phyloP scores from a whole-genome alignment of 2,888 invertebrate species.

The Endomychus coccineus region DNA sequence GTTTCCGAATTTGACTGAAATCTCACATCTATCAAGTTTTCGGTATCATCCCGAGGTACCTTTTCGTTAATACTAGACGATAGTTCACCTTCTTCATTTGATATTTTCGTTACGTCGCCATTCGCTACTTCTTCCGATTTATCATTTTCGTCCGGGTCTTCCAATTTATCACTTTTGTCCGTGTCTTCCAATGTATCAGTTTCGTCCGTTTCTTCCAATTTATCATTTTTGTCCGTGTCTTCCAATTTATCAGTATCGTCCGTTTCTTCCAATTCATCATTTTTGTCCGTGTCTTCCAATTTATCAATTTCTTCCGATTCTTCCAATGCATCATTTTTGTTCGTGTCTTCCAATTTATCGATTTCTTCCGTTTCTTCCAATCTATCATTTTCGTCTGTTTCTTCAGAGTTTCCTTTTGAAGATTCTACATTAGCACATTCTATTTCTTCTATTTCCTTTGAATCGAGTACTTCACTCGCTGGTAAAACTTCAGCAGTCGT shows the following conservation, averaged over 20 bases:
- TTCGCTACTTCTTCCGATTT: no score
- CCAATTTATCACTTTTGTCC: slow-evolving; percentile 5
- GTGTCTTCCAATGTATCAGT: slow-evolving; percentile 4
- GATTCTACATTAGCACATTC: not conserved
- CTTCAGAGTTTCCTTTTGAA: no score
- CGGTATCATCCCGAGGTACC: no score
- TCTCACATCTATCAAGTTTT: no score
- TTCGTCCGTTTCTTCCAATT: slow-evolving; percentile 4
- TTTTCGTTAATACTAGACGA: no score
- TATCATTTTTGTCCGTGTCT: slow-evolving; percentile 5
- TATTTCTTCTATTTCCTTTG: not conserved
- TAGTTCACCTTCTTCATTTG: no score
- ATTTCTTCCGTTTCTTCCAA: slow-evolving; percentile 4
- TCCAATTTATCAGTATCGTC: slow-evolving; percentile 3
- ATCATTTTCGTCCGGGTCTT: no score
- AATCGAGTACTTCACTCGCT: not conserved
- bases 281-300: not conserved
- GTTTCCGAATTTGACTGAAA: no score
- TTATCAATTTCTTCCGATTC: not conserved
- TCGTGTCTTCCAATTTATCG: slow-evolving; percentile 6
- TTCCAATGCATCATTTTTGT: slow-evolving; percentile 7
- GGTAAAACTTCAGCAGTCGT: not conserved
- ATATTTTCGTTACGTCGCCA: no score
- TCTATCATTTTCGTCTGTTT: not conserved
- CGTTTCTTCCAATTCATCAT: not conserved